Conservation (phyloP, 1,140 invertebrate species). For the Sarcophaga bullata region DNA sequence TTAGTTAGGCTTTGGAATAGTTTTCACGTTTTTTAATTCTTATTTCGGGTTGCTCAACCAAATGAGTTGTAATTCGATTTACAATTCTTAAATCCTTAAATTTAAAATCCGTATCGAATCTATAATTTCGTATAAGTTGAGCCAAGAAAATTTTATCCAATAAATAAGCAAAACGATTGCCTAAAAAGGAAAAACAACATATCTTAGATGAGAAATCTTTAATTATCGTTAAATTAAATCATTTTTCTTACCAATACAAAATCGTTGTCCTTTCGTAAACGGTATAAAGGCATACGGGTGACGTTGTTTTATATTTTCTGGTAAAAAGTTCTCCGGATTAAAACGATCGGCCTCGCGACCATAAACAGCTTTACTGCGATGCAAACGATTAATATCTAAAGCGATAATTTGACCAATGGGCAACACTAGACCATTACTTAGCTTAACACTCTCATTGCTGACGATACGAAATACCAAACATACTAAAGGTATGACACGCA, state of each 20-base stretch:
- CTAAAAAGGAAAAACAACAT: background rate
- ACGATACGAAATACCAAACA: constrained; percentile 45
- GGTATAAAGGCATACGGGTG: constrained; percentile 60
- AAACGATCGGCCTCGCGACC: constrained; percentile 56
- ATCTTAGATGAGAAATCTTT: background rate
- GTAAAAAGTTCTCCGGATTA: constrained; percentile 61
- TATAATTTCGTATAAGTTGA: constrained; percentile 21
- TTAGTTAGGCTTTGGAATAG: too few relatives aligned
- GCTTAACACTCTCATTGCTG: background rate
- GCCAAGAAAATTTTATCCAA: background rate
- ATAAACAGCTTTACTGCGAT: constrained; percentile 55
- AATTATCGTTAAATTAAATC: background rate
- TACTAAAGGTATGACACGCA: constrained; percentile 64
- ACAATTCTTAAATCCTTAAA: constrained; percentile 27
- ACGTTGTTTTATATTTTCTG: constrained; percentile 50
- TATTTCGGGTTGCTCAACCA: background rate
- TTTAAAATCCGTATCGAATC: constrained; percentile 28
- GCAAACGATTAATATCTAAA: constrained; percentile 54
- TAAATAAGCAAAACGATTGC: constrained; percentile 13
- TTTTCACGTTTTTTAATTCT: background rate
- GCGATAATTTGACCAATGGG: constrained; percentile 52
- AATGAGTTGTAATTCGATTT: background rate
- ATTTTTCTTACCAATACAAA: constrained; percentile 55
- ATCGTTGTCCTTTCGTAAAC: constrained; percentile 60
- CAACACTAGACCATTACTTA: constrained; percentile 50